Base-by-base conservation (phyloP, 1,140 invertebrate species). In the Hypothenemus hampei region DNA sequence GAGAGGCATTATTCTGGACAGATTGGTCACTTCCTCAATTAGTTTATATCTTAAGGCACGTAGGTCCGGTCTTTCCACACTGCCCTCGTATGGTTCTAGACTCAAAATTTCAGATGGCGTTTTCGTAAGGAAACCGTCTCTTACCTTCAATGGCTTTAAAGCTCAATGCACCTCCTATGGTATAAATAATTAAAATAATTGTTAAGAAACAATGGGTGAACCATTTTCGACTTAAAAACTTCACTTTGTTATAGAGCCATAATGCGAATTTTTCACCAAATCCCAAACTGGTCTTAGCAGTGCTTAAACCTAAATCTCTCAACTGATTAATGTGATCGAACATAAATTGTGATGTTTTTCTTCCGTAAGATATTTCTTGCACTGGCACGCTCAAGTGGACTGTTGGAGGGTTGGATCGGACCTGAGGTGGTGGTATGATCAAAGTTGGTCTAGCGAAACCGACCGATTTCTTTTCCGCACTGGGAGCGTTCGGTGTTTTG, bases 161-260 rank as follows among this genome's bases (percentile, higher is more conserved):
- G 6, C 91, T 73, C 24, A 83, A 70, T 0, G 88, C 90, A 18
- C 90, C 91, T 0, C 85, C 78, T 20, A 86, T 71, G 59, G 83
- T 91, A 69, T 92, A 93, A 7, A 83, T 71, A 21, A 84, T 72
- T 20, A 93, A 78, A 55, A 91, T 80, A 45, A 87, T 64, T 60
- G 86, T 80, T 50, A 93, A 77, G 70, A 93, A 90, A 31, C 91
- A 80, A 74, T 93, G 90, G 6, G 89, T 91, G 68, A 93, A 91
- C 88, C 89, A 93, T 57, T 81, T 81, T 62, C 81, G 84, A 0
- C 88, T 91, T 77, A 82, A 84, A 10, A 79, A 73, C 67, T 84
- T 83, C 35, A 88, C 72, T 73, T 86, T 90, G 55, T 84, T 82
- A 65, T 89, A 88, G 37, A 88, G 71, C 79, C 86, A 89, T 64